These are phyloP conservation scores for Aplocera efformata DNA, from an alignment of 2,888 invertebrate species.

Conservation along the genomic window DNA sequence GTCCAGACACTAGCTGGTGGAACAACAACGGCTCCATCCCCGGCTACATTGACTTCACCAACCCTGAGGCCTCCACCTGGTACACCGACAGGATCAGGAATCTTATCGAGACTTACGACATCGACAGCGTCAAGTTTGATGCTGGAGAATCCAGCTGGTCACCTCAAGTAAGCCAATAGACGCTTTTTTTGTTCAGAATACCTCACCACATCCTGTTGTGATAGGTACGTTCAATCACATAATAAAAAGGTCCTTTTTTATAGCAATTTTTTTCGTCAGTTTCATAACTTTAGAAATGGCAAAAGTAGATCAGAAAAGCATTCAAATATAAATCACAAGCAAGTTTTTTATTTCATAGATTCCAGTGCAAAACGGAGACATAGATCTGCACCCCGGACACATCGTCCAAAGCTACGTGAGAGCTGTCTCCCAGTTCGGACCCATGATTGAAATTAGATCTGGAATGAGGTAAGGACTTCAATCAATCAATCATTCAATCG, in stretches of 20 bases:
- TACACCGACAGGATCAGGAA: slow-evolving; percentile 70
- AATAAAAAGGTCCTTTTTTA: too few relatives aligned
- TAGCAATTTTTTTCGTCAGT: too few relatives aligned
- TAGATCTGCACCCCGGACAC: slow-evolving; percentile 78
- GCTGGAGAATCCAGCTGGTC: slow-evolving; percentile 88
- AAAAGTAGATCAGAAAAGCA: too few relatives aligned
- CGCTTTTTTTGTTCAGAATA: too few relatives aligned
- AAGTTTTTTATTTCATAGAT: slow-evolving; percentile 44
- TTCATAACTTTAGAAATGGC: too few relatives aligned
- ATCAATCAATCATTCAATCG: too few relatives aligned
- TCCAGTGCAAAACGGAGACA: slow-evolving; percentile 77
- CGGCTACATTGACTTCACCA: slow-evolving; percentile 87
- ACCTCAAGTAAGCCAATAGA: slow-evolving; percentile 71
- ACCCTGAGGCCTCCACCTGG: slow-evolving; percentile 83
- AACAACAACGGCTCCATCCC: slow-evolving; percentile 76
- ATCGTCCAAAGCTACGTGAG: slow-evolving; percentile 79
- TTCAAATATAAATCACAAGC: too few relatives aligned
- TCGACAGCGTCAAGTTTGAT: slow-evolving; percentile 90
- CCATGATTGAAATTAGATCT: slow-evolving; percentile 85
- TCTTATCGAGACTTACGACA: slow-evolving; percentile 81
- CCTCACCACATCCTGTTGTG: too few relatives aligned
- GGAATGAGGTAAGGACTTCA: slow-evolving; percentile 76
- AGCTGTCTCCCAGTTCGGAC: slow-evolving; percentile 80
- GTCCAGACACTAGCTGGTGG: slow-evolving; percentile 75
- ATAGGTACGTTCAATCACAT: too few relatives aligned